A percentile compares a stretch with the other conserved stretches of the same genome.
Conservation (phyloP, 2,888 invertebrate species). For the Stratiomys singularior region DNA sequence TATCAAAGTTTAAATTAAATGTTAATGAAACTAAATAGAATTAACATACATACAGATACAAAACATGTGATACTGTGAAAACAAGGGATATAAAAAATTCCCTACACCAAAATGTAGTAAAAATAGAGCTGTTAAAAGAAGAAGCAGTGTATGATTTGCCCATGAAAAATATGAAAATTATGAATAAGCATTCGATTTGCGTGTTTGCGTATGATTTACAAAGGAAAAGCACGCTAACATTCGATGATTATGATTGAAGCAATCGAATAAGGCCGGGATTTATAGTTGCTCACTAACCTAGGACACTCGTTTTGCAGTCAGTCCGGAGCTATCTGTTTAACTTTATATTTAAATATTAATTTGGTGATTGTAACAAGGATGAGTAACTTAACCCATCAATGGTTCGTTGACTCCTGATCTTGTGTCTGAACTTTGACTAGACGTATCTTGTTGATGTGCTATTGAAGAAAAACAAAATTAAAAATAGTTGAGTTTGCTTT, state of each 20-base stretch:
- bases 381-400: constrained; percentile 17
- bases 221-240: not conserved
- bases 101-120: no score
- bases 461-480: constrained; percentile 19
- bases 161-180: not conserved
- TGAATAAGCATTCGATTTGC: not conserved
- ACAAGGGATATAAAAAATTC: not conserved
- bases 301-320: constrained; percentile 16
- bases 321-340: not conserved
- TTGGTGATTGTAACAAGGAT: constrained; percentile 11
- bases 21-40: not conserved
- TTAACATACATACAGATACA: not conserved
- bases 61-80: not conserved
- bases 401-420: constrained; percentile 27
- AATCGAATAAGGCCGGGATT: not conserved
- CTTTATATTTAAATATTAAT: constrained; percentile 20
- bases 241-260: not conserved
- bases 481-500: no score
- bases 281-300: constrained; percentile 31
- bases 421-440: constrained; percentile 35
- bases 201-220: not conserved
- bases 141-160: not conserved
- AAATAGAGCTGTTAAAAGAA: no score
- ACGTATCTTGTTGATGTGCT: constrained; percentile 35
- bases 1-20: not conserved